phyloP scores from a whole-genome alignment of 2,888 invertebrate genomes.

The Tigriopus californicus region DNA sequence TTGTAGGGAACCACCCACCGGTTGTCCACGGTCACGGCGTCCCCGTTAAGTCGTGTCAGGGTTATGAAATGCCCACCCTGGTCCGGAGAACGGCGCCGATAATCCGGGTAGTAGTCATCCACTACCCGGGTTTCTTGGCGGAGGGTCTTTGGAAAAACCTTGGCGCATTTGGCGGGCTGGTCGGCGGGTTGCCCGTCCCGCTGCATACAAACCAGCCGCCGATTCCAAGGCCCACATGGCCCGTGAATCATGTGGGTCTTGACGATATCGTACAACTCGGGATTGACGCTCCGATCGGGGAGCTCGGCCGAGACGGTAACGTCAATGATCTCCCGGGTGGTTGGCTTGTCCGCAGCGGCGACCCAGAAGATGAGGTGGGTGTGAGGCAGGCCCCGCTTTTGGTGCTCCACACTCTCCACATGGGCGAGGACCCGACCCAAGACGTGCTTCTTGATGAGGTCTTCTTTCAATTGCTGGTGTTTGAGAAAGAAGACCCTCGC shows the following conservation, averaged over 20 bases:
- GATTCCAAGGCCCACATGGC: neutral
- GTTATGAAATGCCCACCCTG: slow-evolving; percentile 13
- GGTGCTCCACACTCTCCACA: neutral
- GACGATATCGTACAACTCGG: neutral
- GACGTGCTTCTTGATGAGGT: slow-evolving; percentile 21
- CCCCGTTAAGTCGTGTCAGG: neutral
- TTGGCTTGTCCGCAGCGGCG: neutral
- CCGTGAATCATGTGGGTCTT: neutral
- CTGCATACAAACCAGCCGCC: neutral
- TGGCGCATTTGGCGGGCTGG: slow-evolving; percentile 26
- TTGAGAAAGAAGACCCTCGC: slow-evolving; percentile 24
- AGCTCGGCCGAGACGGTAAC: neutral
- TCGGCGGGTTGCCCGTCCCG: too few species aligned
- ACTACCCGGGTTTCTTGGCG: slow-evolving; percentile 21
- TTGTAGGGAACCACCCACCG: slow-evolving; percentile 24
- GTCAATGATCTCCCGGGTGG: neutral
- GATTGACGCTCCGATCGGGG: neutral
- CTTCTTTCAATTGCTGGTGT: slow-evolving; percentile 19
- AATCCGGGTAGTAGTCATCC: slow-evolving; percentile 25
- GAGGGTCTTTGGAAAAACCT: slow-evolving; percentile 25
- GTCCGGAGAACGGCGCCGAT: slow-evolving; percentile 21
- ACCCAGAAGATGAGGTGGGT: neutral
- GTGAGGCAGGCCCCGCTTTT: slow-evolving; percentile 1
- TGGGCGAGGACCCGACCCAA: neutral
- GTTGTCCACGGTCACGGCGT: slow-evolving; percentile 22